Evolutionary conservation across 2,113 vertebrate species (phyloP).

Genomic region (Rafetus swinhoei): DNA sequence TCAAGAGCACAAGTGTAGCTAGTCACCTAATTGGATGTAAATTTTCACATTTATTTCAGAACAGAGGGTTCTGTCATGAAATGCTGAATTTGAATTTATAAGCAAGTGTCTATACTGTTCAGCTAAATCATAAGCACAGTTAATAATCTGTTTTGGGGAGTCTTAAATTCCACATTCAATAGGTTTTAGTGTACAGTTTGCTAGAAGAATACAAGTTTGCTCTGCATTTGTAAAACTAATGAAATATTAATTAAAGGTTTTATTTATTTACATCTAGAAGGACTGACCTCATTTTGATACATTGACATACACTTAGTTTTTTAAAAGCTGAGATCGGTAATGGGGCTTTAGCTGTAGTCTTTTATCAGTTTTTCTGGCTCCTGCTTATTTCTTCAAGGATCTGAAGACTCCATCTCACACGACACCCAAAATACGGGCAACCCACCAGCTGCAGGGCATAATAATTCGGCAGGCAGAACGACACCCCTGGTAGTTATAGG

Average conservation of each 20-base stretch:
- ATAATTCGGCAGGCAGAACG: conserved; percentile 89
- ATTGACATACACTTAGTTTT: conserved; percentile 18
- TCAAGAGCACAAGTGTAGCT: conserved; percentile 43
- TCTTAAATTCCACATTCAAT: conserved; percentile 5
- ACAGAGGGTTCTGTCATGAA: conserved; percentile 1
- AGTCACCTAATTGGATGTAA: conserved; percentile 59
- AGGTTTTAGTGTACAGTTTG: neutral
- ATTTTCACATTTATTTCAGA: conserved; percentile 62
- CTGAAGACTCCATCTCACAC: conserved; percentile 73
- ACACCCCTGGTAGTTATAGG: conserved; percentile 92
- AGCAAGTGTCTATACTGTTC: conserved; percentile 49
- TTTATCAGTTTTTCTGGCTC: neutral
- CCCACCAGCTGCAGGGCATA: conserved; percentile 98
- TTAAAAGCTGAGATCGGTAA: neutral
- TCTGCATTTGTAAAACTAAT: conserved; percentile 36
- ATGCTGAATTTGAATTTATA: conserved; percentile 39
- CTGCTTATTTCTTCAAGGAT: neutral
- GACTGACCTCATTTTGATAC: conserved; percentile 29
- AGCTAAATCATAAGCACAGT: conserved; percentile 40
- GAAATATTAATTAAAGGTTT: conserved; percentile 44
- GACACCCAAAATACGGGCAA: conserved; percentile 90
- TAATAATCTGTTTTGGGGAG: neutral
- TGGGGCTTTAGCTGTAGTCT: conserved; percentile 17
- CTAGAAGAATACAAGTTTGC: neutral
- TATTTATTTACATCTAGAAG: conserved; percentile 59